Evolutionary conservation across 1,140 invertebrate genomes (phyloP).

Genomic region (Cotesia vestalis): DNA sequence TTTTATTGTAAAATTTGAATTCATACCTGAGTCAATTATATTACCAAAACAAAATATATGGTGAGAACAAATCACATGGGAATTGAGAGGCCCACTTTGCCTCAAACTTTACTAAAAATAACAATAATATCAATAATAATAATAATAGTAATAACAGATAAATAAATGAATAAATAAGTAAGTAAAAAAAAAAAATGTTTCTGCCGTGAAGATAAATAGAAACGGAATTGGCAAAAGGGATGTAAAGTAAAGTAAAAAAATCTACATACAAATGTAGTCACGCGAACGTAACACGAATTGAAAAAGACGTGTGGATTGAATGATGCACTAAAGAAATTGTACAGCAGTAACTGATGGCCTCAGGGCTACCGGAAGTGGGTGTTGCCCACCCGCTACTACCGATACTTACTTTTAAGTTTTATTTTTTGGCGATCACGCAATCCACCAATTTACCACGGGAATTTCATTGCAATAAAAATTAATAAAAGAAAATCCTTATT

Average conservation of each 20-base stretch:
- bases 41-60: too few relatives aligned
- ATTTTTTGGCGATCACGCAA: conserved; percentile 46
- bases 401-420: conserved; percentile 48
- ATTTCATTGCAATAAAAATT: background rate
- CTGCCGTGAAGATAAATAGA: conserved; percentile 11
- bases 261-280: conserved; percentile 36
- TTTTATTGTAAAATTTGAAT: too few relatives aligned
- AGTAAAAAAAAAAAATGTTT: too few relatives aligned
- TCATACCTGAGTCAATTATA: too few relatives aligned
- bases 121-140: too few relatives aligned
- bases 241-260: conserved; percentile 1
- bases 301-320: background rate
- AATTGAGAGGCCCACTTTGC: too few relatives aligned
- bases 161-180: too few relatives aligned
- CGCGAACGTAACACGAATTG: conserved; percentile 36
- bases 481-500: too few relatives aligned
- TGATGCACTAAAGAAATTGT: conserved; percentile 9
- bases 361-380: conserved; percentile 55
- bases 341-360: conserved; percentile 38
- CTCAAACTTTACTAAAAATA: too few relatives aligned
- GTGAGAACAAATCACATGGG: too few relatives aligned
- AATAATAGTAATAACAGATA: too few relatives aligned
- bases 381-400: conserved; percentile 56
- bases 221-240: background rate
- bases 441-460: conserved; percentile 21